Evolutionary conservation across 2,888 invertebrate species (phyloP).

Genomic region (Mamestra brassicae): DNA sequence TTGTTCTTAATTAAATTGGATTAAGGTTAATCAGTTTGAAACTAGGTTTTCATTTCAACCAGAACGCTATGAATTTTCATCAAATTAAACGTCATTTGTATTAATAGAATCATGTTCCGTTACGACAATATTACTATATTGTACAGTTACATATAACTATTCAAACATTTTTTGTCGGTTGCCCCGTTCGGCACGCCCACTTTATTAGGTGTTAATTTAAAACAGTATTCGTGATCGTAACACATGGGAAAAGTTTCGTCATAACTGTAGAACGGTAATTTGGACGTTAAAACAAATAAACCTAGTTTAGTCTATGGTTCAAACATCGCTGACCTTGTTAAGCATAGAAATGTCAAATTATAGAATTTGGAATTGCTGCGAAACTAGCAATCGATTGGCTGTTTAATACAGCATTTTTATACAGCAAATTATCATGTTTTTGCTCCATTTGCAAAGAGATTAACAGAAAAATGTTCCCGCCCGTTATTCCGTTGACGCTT

Average conservation of each 20-base stretch:
- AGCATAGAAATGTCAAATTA: conserved; percentile 17
- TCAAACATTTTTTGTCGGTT: conserved; percentile 71
- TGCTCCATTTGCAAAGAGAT: conserved; percentile 68
- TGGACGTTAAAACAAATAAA: conserved; percentile 49
- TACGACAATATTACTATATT: conserved; percentile 71
- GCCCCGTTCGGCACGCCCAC: conserved; percentile 64
- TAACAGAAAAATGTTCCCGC: conserved; percentile 71
- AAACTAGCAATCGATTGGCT: conserved; percentile 22
- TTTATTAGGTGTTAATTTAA: conserved; percentile 71
- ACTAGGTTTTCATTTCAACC: conserved; percentile 6
- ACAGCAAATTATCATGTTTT: conserved; percentile 53
- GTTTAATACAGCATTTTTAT: conserved; percentile 35
- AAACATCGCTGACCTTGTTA: conserved; percentile 42
- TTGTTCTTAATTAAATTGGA: conserved; percentile 49
- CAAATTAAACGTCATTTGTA: conserved; percentile 59
- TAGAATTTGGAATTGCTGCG: conserved; percentile 20
- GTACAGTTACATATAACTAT: conserved; percentile 76
- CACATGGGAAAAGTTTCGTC: conserved; percentile 58
- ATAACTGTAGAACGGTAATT: conserved; percentile 57
- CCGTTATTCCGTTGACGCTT: conserved; percentile 81
- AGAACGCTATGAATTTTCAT: conserved; percentile 26
- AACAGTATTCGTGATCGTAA: conserved; percentile 67
- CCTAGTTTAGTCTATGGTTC: conserved; percentile 26
- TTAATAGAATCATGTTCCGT: conserved; percentile 68
- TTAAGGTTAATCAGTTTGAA: conserved; percentile 25